Percentiles rank a stretch among this genome's conserved stretches.
Evolutionary conservation across 2,888 invertebrate genomes (phyloP).

Genomic region (Ichneumoninae sp.): DNA sequence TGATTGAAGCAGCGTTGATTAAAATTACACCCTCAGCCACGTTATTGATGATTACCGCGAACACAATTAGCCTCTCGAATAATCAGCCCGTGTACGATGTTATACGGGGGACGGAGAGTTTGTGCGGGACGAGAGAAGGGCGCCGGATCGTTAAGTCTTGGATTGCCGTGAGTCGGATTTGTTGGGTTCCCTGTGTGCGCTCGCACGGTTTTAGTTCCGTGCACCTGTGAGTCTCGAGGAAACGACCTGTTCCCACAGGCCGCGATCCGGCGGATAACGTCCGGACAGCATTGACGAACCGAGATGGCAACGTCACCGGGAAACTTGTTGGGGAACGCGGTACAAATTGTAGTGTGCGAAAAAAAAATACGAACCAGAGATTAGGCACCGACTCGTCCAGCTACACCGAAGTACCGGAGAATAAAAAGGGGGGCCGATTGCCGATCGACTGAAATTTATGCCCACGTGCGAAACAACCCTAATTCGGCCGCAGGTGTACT

Average conservation of each 20-base stretch:
- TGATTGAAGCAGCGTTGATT: constrained; percentile 50
- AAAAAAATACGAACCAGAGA: constrained; percentile 22
- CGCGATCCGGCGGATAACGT: constrained; percentile 36
- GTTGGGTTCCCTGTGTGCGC: constrained; percentile 20
- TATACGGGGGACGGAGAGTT: constrained; percentile 23
- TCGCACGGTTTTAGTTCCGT: neutral
- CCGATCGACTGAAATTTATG: neutral
- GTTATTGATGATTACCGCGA: constrained; percentile 52
- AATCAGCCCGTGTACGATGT: constrained; percentile 46
- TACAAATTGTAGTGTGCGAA: constrained; percentile 41
- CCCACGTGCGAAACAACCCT: constrained; percentile 27
- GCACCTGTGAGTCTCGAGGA: constrained; percentile 48
- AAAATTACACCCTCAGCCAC: constrained; percentile 52
- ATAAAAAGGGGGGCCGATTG: neutral
- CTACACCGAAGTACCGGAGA: neutral
- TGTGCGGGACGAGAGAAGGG: constrained; percentile 35
- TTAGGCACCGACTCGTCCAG: neutral
- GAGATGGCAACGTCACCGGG: constrained; percentile 17
- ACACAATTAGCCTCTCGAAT: constrained; percentile 44
- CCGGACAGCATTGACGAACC: constrained; percentile 25
- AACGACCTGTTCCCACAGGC: constrained; percentile 66
- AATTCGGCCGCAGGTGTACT: constrained; percentile 30
- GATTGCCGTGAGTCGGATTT: constrained; percentile 49
- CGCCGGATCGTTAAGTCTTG: constrained; percentile 52
- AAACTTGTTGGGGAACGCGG: neutral